Percentiles rank a stretch among this genome's conserved stretches.
These are phyloP conservation scores for Hypercompe scribonia DNA, from an alignment of 2,888 invertebrate genomes.

Conservation along the genomic window DNA sequence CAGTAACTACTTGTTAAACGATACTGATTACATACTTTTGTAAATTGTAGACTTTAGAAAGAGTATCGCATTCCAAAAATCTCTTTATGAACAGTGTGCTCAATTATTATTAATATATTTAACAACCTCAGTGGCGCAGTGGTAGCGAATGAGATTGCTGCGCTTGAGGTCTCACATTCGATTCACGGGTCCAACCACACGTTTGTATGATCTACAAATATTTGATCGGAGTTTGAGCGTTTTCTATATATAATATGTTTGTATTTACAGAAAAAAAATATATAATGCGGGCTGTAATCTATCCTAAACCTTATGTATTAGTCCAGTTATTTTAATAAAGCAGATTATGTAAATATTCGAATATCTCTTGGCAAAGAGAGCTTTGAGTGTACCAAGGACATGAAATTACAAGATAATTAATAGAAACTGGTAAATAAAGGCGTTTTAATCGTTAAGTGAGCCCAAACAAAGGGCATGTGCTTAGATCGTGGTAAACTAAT, in stretches of 20 bases:
- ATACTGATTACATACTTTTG: neutral
- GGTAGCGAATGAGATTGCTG: no score
- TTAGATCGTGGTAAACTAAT: neutral
- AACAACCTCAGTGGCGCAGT: no score
- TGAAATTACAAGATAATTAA: neutral
- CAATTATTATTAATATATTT: neutral
- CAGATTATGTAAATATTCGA: neutral
- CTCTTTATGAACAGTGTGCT: neutral
- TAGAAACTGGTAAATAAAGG: neutral
- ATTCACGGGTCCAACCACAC: no score
- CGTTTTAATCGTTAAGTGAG: neutral
- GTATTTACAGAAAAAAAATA: no score
- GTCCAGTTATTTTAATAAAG: neutral
- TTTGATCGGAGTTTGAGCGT: no score
- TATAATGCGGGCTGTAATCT: neutral
- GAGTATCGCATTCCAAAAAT: neutral
- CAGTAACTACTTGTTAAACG: constrained; percentile 18
- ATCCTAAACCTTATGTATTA: neutral
- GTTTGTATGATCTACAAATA: no score
- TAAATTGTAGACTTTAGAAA: neutral
- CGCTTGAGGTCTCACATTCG: no score
- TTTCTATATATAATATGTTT: no score
- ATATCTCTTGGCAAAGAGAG: neutral
- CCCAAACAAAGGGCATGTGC: neutral
- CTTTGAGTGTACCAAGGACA: neutral